phyloP scores from a whole-genome alignment of 2,888 invertebrate genomes.

The Lordiphosa andalusiaca region DNA sequence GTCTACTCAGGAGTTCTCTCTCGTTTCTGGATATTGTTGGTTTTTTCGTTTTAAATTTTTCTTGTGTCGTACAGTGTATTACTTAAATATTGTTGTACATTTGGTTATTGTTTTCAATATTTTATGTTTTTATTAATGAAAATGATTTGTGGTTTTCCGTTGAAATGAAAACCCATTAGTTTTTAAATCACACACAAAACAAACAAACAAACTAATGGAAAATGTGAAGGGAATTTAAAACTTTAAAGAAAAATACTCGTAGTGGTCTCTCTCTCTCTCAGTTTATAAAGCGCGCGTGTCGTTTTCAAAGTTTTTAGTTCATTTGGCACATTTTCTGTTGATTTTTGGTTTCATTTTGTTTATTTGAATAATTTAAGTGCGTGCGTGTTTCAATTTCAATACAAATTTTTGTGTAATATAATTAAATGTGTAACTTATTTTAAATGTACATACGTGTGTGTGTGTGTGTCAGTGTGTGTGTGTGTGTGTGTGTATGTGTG shows the following conservation, averaged over 20 bases:
- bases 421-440: slow-evolving; percentile 23
- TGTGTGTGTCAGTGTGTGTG: slow-evolving; percentile 3
- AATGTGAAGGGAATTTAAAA: slow-evolving; percentile 17
- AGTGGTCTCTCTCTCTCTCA: not conserved
- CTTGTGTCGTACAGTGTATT: too few relatives aligned
- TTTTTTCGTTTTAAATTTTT: too few relatives aligned
- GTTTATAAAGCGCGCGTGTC: slow-evolving; percentile 38
- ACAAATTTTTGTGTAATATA: slow-evolving; percentile 23
- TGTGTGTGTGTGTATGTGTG: slow-evolving; percentile 25
- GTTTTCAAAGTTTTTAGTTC: slow-evolving; percentile 30
- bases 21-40: slow-evolving; percentile 32
- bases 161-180: slow-evolving; percentile 70
- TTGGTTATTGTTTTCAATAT: slow-evolving; percentile 37
- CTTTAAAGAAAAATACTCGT: slow-evolving; percentile 7
- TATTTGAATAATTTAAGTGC: slow-evolving; percentile 38
- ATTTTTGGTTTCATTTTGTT: slow-evolving; percentile 11
- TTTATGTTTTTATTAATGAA: slow-evolving; percentile 17
- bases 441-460: not conserved
- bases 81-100: slow-evolving; percentile 54
- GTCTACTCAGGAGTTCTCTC: too few relatives aligned
- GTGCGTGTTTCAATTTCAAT: slow-evolving; percentile 29
- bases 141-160: slow-evolving; percentile 33
- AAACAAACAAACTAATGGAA: slow-evolving; percentile 3
- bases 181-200: slow-evolving; percentile 70
- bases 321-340: slow-evolving; percentile 21